Conservation (phyloP, 2,113 vertebrate species). For the Perca flavescens region DNA sequence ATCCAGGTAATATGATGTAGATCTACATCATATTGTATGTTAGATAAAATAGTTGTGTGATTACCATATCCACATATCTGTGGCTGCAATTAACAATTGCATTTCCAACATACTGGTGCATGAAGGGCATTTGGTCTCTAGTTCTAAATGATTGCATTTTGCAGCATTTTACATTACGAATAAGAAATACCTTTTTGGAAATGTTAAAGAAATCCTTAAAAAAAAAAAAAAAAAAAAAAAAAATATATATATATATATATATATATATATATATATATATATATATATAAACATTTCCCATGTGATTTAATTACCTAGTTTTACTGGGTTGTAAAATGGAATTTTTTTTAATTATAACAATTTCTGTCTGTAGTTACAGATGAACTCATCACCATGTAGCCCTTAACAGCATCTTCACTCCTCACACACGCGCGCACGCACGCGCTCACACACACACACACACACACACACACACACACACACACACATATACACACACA, state of each 20-base stretch:
- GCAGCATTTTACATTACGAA: background rate
- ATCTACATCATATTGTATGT: too few relatives aligned
- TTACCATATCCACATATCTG: background rate
- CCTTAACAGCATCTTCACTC: slow-evolving; percentile 31
- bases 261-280: too few relatives aligned
- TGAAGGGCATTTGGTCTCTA: background rate
- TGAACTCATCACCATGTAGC: slow-evolving; percentile 5
- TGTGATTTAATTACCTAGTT: slow-evolving; percentile 8
- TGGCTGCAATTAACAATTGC: background rate
- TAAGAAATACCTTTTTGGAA: background rate
- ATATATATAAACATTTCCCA: background rate
- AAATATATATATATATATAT: too few relatives aligned
- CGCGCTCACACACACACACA: too few relatives aligned
- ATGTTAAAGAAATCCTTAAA: too few relatives aligned
- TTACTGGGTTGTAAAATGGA: slow-evolving; percentile 29
- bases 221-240: too few relatives aligned
- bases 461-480: background rate
- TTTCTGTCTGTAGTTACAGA: slow-evolving; percentile 28
- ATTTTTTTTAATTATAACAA: background rate
- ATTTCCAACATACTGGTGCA: background rate
- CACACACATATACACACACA: slow-evolving; percentile 15
- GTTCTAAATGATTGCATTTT: background rate
- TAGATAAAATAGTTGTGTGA: background rate
- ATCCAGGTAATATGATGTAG: background rate
- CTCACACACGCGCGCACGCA: slow-evolving; percentile 1